phyloP scores from a whole-genome alignment of 2,797 vertebrate genomes.

The Argentina silus region DNA sequence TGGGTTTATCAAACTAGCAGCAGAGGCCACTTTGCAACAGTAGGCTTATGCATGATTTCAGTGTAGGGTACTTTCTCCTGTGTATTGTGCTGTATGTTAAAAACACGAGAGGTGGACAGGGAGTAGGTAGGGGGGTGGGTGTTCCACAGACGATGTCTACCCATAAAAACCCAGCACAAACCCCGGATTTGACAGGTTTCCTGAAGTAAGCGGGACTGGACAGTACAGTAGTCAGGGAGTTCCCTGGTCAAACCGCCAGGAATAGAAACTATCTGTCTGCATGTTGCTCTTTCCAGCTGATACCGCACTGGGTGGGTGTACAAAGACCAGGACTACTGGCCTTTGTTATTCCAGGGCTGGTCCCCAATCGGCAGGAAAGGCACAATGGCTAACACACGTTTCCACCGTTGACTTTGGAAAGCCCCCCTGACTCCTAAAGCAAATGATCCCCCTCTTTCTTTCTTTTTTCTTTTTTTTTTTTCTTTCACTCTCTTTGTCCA shows the following conservation, averaged over 20 bases:
- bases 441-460: neutral
- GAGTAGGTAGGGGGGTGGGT: neutral
- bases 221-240: slow-evolving; percentile 19
- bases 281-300: slow-evolving; percentile 52
- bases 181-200: slow-evolving; percentile 48
- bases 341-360: slow-evolving; percentile 56
- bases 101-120: neutral
- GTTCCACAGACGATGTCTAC: slow-evolving; percentile 29
- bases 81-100: neutral
- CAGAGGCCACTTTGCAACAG: neutral
- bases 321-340: slow-evolving; percentile 44
- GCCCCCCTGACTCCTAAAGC: slow-evolving; percentile 13
- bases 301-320: slow-evolving; percentile 10
- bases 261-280: slow-evolving; percentile 54
- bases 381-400: slow-evolving; percentile 36
- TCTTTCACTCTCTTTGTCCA: neutral
- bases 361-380: slow-evolving; percentile 53
- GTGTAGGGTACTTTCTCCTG: neutral
- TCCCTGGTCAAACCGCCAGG: slow-evolving; percentile 43
- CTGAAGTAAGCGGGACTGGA: slow-evolving; percentile 32
- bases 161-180: slow-evolving; percentile 26
- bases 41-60: neutral
- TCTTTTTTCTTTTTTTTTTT: slow-evolving; percentile 25
- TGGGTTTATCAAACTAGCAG: neutral
- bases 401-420: slow-evolving; percentile 50